A percentile compares a stretch with the other conserved stretches of the same genome.
Conservation (phyloP, 2,888 invertebrate genomes). For the Idaea straminata region DNA sequence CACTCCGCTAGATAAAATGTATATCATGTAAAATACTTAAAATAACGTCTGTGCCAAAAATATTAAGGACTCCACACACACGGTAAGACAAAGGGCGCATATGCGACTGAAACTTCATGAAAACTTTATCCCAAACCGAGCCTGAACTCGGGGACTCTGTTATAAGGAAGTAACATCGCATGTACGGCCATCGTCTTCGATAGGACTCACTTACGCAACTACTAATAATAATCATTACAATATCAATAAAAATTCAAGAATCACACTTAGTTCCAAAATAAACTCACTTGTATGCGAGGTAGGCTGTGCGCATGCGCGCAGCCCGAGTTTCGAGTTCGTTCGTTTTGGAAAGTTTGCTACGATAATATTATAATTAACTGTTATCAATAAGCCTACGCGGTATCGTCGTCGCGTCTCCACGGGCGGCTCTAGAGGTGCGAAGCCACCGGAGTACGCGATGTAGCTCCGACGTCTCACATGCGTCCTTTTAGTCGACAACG, state of each 20-base stretch:
- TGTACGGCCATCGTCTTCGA: conserved; percentile 56
- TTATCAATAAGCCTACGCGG: conserved; percentile 80
- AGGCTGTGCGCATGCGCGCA: conserved; percentile 81
- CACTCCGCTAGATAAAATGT: conserved; percentile 79
- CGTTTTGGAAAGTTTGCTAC: conserved; percentile 82
- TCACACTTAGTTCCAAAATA: conserved; percentile 88
- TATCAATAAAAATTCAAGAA: conserved; percentile 84
- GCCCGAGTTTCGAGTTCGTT: conserved; percentile 82
- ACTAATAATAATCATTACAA: conserved; percentile 80
- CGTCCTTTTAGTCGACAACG: conserved; percentile 8
- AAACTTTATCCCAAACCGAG: conserved; percentile 16
- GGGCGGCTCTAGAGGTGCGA: conserved; percentile 48
- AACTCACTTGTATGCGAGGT: conserved; percentile 88
- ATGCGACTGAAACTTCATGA: conserved; percentile 40
- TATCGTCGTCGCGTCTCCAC: conserved; percentile 72
- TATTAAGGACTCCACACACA: conserved; percentile 77
- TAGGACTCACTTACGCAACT: conserved; percentile 76
- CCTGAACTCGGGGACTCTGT: conserved; percentile 4
- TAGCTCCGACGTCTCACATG: conserved; percentile 31
- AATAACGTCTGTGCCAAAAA: conserved; percentile 77
- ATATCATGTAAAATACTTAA: conserved; percentile 78
- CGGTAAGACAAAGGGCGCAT: conserved; percentile 62
- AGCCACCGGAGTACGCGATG: conserved; percentile 27
- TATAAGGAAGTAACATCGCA: conserved; percentile 29
- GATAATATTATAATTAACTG: conserved; percentile 79